phyloP scores from a whole-genome alignment of 2,888 invertebrate species.

The Steromphala cineraria region DNA sequence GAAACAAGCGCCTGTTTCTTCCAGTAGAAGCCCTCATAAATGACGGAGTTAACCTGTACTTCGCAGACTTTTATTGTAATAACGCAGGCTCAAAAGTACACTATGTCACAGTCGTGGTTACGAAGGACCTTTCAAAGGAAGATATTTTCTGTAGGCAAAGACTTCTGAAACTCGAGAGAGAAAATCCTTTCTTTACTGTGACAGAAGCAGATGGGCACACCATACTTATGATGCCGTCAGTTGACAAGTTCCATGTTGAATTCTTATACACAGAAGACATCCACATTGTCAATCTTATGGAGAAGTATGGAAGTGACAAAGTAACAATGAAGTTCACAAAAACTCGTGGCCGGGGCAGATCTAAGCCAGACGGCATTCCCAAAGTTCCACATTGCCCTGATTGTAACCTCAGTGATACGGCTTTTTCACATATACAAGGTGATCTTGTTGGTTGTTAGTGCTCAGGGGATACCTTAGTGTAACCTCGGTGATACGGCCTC shows the following conservation, averaged over 20 bases:
- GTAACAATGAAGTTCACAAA: neutral
- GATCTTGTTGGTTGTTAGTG: too few species aligned
- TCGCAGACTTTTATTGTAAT: conserved; percentile 73
- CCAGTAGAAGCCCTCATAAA: conserved; percentile 22
- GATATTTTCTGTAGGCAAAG: conserved; percentile 29
- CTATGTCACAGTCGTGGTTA: conserved; percentile 69
- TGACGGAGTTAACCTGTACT: conserved; percentile 55
- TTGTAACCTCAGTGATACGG: too few species aligned
- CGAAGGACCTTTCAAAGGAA: neutral
- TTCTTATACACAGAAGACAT: conserved; percentile 40
- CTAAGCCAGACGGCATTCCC: conserved; percentile 27
- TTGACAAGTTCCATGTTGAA: conserved; percentile 24
- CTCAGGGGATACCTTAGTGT: too few species aligned
- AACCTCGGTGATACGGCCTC: too few species aligned
- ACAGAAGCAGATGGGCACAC: neutral
- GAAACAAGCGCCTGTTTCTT: conserved; percentile 30
- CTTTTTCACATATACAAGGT: too few species aligned
- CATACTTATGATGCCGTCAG: neutral
- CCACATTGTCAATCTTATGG: neutral
- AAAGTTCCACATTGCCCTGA: neutral
- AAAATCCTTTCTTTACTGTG: too few species aligned
- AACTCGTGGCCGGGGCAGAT: conserved; percentile 1
- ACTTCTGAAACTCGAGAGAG: conserved; percentile 25
- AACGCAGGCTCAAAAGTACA: conserved; percentile 47
- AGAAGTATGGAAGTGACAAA: neutral